A percentile compares a stretch with the other conserved stretches of the same genome.
Conservation (phyloP, 1,140 invertebrate species). For the Thaumetopoea pityocampa region DNA sequence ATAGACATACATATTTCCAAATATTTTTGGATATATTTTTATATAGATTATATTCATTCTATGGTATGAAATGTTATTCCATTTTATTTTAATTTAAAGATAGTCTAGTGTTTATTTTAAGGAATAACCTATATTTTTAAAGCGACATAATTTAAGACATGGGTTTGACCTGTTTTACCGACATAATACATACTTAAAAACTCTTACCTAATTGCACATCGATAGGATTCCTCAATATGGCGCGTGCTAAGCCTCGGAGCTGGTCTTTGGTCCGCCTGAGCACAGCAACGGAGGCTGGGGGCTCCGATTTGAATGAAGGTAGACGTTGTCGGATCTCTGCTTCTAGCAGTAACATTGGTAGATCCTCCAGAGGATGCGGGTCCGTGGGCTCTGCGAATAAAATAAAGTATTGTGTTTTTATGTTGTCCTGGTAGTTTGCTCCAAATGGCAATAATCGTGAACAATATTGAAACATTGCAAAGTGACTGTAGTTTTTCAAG, state of each 20-base stretch:
- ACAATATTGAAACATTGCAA: no score
- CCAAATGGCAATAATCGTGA: no score
- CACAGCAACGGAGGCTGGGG: conserved; percentile 27
- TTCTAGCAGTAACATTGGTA: conserved; percentile 32
- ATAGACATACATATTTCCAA: no score
- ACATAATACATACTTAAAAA: no score
- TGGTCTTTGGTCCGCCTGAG: conserved; percentile 36
- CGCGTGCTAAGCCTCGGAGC: conserved; percentile 36
- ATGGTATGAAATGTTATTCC: no score
- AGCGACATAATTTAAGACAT: neutral
- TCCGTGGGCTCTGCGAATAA: conserved; percentile 14
- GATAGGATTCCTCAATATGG: conserved; percentile 46
- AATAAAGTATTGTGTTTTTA: neutral
- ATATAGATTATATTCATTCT: no score
- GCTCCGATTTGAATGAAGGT: conserved; percentile 18
- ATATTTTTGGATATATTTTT: no score
- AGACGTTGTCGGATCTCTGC: conserved; percentile 10
- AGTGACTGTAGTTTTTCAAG: no score
- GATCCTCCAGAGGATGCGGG: conserved; percentile 24
- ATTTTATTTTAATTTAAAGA: no score
- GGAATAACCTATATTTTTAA: neutral
- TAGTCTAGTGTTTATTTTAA: neutral
- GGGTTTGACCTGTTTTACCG: no score
- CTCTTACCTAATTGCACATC: conserved; percentile 48
- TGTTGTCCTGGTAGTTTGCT: neutral